phyloP scores from a whole-genome alignment of 2,888 invertebrate genomes.

The Coecobrya sp. region DNA sequence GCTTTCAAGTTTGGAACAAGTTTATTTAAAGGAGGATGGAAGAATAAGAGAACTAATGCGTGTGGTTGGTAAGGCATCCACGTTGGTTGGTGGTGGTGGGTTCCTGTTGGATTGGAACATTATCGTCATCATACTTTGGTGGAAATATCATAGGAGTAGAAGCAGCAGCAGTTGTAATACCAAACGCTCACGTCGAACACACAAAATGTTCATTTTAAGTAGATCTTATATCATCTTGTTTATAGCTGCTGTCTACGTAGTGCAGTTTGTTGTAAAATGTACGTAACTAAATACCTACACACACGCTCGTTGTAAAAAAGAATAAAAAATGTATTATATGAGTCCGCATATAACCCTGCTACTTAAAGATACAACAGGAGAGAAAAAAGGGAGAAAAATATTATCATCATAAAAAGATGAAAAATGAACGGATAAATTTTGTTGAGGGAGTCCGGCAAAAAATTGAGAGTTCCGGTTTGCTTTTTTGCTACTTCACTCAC shows the following conservation, averaged over 20 bases:
- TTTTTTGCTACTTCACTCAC: constrained; percentile 45
- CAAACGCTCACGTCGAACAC: constrained; percentile 1
- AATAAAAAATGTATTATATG: constrained; percentile 48
- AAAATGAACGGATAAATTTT: constrained; percentile 84
- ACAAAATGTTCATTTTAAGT: constrained; percentile 24
- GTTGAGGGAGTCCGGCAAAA: constrained; percentile 82
- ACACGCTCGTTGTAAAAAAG: constrained; percentile 16
- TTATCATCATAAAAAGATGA: constrained; percentile 84
- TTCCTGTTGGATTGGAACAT: constrained; percentile 19
- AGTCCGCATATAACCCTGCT: constrained; percentile 64
- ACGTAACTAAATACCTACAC: not conserved
- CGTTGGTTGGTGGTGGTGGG: constrained; percentile 35
- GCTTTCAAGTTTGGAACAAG: not conserved
- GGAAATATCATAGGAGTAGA: not conserved
- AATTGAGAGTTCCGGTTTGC: constrained; percentile 82
- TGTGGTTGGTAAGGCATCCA: constrained; percentile 62
- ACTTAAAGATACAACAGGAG: constrained; percentile 48
- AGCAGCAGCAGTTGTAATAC: not conserved
- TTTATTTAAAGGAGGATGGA: not conserved
- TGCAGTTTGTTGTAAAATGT: not conserved
- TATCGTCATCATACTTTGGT: not conserved
- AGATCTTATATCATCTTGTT: constrained; percentile 32
- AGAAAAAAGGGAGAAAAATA: constrained; percentile 61
- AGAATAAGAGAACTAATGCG: constrained; percentile 33
- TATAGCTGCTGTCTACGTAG: not conserved